A percentile compares a stretch with the other conserved stretches of the same genome.
These are phyloP conservation scores for Halocynthia roretzi DNA, from an alignment of 23 tunicate genomes.

Conservation along the genomic window DNA sequence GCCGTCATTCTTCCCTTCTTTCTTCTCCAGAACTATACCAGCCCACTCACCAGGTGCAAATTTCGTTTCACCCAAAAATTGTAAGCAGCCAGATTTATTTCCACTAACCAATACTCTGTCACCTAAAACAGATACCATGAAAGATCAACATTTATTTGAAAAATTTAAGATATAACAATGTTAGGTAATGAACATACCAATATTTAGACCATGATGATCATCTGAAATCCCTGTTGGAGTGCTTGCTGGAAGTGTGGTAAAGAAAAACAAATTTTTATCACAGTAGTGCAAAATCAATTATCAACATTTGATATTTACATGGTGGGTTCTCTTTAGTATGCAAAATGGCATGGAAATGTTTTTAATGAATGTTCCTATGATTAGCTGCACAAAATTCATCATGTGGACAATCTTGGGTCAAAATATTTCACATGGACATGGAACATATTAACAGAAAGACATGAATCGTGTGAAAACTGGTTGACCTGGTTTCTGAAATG, in stretches of 20 bases:
- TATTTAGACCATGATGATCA: neutral
- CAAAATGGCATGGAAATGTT: no score
- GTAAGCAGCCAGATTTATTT: constrained; percentile 61
- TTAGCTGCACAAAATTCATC: no score
- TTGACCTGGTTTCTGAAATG: no score
- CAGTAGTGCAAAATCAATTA: neutral
- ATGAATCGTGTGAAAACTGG: no score
- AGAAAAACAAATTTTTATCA: no score
- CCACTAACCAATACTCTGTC: constrained; percentile 74
- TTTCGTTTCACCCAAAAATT: constrained; percentile 80
- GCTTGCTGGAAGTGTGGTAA: no score
- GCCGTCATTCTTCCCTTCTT: constrained; percentile 95
- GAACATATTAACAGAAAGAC: no score
- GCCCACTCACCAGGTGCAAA: constrained; percentile 98
- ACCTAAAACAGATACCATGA: constrained; percentile 26
- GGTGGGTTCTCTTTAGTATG: no score
- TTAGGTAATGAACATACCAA: neutral
- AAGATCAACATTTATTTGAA: neutral
- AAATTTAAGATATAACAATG: neutral
- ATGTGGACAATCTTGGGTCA: no score
- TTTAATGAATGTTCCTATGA: no score
- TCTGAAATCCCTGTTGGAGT: no score
- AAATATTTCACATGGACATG: no score
- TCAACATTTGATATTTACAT: neutral
- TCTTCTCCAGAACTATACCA: constrained; percentile 79